phyloP scores from a whole-genome alignment of 2,797 vertebrate genomes.

The Enteromius treurensis region DNA sequence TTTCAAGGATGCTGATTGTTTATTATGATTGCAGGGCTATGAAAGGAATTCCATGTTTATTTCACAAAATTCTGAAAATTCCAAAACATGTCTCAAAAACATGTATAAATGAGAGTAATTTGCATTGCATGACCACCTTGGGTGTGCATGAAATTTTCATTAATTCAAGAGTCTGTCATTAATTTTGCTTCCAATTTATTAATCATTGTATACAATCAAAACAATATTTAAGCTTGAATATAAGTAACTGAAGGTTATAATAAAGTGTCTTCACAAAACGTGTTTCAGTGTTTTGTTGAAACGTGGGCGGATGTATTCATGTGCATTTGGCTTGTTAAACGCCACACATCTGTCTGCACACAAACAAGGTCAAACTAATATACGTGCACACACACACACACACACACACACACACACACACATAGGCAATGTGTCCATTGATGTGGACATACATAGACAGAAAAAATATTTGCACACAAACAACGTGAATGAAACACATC shows the following conservation, averaged over 20 bases:
- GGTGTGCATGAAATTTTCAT: background rate
- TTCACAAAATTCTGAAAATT: background rate
- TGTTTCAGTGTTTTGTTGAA: background rate
- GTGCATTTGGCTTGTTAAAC: conserved; percentile 16
- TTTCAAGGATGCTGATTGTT: background rate
- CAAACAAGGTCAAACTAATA: conserved; percentile 37
- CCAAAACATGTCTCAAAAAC: background rate
- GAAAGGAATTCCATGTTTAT: background rate
- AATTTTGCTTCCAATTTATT: background rate
- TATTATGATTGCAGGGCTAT: background rate
- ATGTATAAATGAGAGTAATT: background rate
- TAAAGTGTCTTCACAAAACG: background rate
- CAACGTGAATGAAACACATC: conserved; percentile 20
- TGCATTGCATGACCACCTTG: background rate
- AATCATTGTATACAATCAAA: background rate
- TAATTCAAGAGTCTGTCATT: background rate
- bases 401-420: conserved; percentile 1
- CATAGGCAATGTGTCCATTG: conserved; percentile 26
- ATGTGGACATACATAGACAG: conserved; percentile 29
- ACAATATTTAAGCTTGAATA: background rate
- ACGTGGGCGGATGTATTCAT: background rate
- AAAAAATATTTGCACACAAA: conserved; percentile 35
- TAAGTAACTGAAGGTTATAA: background rate
- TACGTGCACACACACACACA: background rate
- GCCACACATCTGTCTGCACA: conserved; percentile 25